These are phyloP conservation scores for Candoia aspera DNA, from an alignment of 2,113 vertebrate species.

Conservation along the genomic window DNA sequence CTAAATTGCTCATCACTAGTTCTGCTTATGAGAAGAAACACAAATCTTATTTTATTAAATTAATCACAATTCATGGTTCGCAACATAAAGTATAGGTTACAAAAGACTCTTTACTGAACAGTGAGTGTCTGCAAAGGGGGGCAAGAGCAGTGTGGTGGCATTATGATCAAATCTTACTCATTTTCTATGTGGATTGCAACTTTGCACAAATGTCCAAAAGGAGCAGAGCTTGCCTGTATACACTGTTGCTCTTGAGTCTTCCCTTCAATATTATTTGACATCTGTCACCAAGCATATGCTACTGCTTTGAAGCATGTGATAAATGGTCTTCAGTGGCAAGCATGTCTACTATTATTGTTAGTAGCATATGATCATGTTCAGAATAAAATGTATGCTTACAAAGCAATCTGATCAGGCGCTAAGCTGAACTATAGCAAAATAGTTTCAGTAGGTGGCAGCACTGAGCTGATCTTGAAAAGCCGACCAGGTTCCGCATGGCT, in stretches of 20 bases:
- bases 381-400: not conserved
- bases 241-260: not conserved
- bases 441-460: not conserved
- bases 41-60: not conserved
- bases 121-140: not conserved
- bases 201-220: not conserved
- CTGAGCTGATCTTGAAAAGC: not conserved
- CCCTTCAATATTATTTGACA: not conserved
- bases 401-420: not conserved
- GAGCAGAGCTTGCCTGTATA: not conserved
- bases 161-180: too few species aligned
- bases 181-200: too few species aligned
- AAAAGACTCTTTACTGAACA: not conserved
- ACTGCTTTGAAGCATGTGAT: not conserved
- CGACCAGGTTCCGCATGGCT: not conserved
- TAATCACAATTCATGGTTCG: not conserved
- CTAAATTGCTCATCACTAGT: not conserved
- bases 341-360: not conserved
- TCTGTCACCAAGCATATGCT: not conserved
- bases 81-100: not conserved
- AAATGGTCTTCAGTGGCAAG: not conserved
- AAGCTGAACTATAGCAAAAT: not conserved
- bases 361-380: not conserved
- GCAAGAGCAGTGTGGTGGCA: not conserved
- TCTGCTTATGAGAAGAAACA: not conserved